These are phyloP conservation scores for Trachurus trachurus DNA, from an alignment of 2,797 vertebrate species.

Conservation along the genomic window DNA sequence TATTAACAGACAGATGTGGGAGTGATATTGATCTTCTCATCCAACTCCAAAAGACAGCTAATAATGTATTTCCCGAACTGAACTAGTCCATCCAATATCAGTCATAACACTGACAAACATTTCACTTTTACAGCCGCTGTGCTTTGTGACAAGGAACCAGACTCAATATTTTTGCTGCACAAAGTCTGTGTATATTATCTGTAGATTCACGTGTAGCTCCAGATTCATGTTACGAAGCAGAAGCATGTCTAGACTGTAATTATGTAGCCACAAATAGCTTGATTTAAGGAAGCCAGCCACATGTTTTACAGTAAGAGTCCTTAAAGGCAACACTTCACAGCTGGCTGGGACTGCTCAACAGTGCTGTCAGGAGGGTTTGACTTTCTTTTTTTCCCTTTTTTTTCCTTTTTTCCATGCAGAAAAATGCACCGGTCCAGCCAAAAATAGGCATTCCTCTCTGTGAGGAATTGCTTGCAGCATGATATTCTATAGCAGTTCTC, in stretches of 20 bases:
- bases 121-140: conserved; percentile 14
- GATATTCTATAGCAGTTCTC: conserved; percentile 72
- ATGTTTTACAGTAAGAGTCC: conserved; percentile 73
- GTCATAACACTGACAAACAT: background rate
- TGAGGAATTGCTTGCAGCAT: conserved; percentile 70
- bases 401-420: conserved; percentile 41
- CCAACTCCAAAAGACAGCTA: background rate
- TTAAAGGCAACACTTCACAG: conserved; percentile 71
- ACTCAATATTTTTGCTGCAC: conserved; percentile 43
- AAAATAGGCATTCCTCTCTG: conserved; percentile 76
- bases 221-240: conserved; percentile 68
- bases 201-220: conserved; percentile 64
- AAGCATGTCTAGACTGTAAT: conserved; percentile 80
- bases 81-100: conserved; percentile 4
- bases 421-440: conserved; percentile 72
- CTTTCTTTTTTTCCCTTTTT: conserved; percentile 13
- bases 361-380: conserved; percentile 55
- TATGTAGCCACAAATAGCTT: conserved; percentile 75
- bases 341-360: conserved; percentile 67
- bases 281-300: conserved; percentile 78
- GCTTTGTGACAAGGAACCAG: conserved; percentile 37
- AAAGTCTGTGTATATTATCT: conserved; percentile 49
- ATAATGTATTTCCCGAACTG: background rate
- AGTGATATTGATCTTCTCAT: background rate
- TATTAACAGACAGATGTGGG: background rate